Percentiles rank a stretch among this genome's conserved stretches.
phyloP scores from a whole-genome alignment of 2,113 vertebrate species.

The Pseudorasbora parva region DNA sequence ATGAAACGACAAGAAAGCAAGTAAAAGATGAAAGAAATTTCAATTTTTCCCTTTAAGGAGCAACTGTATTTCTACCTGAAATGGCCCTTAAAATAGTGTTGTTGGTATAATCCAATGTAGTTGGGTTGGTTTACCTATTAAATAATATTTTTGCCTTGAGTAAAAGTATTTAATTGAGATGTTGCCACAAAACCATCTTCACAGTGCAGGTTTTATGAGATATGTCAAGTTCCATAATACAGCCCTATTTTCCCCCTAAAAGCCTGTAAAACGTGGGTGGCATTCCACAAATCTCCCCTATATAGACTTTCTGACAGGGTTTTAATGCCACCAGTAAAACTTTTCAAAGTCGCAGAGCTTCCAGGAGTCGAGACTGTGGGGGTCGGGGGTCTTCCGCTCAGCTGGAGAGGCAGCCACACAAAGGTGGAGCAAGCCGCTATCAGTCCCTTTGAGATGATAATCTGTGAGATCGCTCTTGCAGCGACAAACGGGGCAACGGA shows the following conservation, averaged over 20 bases:
- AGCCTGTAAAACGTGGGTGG: slow-evolving; percentile 13
- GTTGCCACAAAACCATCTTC: neutral
- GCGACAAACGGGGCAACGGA: slow-evolving; percentile 44
- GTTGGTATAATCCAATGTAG: neutral
- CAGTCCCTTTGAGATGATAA: slow-evolving; percentile 70
- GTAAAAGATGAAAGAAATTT: neutral
- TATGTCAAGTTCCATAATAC: slow-evolving; percentile 20
- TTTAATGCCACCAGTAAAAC: slow-evolving; percentile 53
- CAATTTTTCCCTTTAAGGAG: neutral
- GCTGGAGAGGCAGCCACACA: slow-evolving; percentile 35
- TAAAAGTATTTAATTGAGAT: neutral
- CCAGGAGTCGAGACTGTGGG: slow-evolving; percentile 12
- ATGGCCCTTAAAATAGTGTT: neutral
- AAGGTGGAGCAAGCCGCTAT: slow-evolving; percentile 56
- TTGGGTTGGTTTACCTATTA: neutral
- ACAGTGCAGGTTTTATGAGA: slow-evolving; percentile 19
- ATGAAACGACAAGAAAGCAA: neutral
- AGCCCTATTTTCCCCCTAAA: slow-evolving; percentile 3
- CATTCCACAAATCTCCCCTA: slow-evolving; percentile 34
- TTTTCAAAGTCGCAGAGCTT: slow-evolving; percentile 49
- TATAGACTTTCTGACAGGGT: slow-evolving; percentile 34
- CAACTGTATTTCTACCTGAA: neutral
- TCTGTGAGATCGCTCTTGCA: slow-evolving; percentile 61
- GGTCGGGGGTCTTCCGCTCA: neutral
- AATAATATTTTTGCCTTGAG: neutral